Percentiles rank a stretch among this genome's conserved stretches.
Evolutionary conservation across 2,113 vertebrate genomes (phyloP).

Genomic region (Petromus typicus): DNA sequence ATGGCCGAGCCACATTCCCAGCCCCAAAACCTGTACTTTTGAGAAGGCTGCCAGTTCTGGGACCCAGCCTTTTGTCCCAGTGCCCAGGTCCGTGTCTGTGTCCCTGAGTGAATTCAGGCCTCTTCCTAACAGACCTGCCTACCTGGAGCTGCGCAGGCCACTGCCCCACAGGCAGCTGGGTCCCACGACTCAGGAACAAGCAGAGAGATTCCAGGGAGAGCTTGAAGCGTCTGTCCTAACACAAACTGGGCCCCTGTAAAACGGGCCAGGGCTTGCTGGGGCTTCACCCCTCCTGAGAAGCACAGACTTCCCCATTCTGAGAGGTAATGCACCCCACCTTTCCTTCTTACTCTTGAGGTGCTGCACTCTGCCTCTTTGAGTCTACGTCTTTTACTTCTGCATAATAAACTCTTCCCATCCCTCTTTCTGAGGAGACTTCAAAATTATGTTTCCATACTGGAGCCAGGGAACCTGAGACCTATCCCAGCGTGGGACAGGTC

Average conservation of each 20-base stretch:
- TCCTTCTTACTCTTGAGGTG: too few relatives aligned
- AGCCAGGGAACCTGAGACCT: neutral
- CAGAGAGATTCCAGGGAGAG: neutral
- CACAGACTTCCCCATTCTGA: neutral
- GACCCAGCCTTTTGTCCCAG: neutral
- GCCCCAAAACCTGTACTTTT: too few relatives aligned
- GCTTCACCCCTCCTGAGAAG: neutral
- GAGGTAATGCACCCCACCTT: neutral
- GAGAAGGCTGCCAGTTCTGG: neutral
- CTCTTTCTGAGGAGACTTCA: neutral
- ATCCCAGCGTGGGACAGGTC: neutral
- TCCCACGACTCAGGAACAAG: too few relatives aligned
- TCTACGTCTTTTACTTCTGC: neutral
- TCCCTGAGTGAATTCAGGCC: too few relatives aligned
- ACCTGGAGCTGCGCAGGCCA: too few relatives aligned
- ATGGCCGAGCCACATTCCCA: too few relatives aligned
- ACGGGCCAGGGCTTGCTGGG: neutral
- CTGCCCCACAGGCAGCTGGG: too few relatives aligned
- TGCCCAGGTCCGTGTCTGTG: neutral
- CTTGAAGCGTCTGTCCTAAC: neutral
- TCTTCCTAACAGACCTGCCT: too few relatives aligned
- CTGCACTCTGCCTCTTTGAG: neutral
- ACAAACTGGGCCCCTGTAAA: neutral
- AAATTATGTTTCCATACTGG: neutral
- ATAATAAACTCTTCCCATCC: neutral